Evolutionary conservation across 2,797 vertebrate species (phyloP).

Genomic region (Sitta carolinensis): DNA sequence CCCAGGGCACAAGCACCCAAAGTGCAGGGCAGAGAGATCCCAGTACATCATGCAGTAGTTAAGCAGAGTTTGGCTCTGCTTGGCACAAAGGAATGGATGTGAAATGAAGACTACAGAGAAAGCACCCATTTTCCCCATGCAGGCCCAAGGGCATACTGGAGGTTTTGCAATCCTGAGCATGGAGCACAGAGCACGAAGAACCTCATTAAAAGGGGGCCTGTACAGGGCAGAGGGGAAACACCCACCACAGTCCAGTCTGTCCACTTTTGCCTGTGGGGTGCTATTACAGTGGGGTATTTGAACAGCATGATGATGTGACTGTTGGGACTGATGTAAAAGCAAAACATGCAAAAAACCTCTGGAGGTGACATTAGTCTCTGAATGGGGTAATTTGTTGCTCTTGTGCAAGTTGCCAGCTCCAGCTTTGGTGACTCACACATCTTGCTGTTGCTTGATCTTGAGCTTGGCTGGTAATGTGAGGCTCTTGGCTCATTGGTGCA

Average conservation of each 20-base stretch:
- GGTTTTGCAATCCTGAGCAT: neutral
- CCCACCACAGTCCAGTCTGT: neutral
- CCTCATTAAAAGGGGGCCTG: neutral
- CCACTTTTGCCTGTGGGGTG: neutral
- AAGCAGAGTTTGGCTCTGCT: neutral
- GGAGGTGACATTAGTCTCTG: neutral
- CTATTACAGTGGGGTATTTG: neutral
- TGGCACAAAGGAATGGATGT: neutral
- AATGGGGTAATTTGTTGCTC: neutral
- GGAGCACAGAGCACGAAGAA: neutral
- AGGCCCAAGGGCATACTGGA: neutral
- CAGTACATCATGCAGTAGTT: neutral
- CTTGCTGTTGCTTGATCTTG: neutral
- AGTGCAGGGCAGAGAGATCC: neutral
- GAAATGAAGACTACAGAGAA: neutral
- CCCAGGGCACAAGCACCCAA: fast-evolving
- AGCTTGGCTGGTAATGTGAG: neutral
- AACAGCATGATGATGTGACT: neutral
- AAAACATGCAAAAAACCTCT: neutral
- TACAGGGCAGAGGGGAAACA: neutral
- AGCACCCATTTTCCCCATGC: neutral
- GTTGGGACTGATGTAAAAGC: neutral
- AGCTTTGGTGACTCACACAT: neutral
- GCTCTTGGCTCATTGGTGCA: neutral
- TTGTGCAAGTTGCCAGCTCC: neutral